phyloP scores from a whole-genome alignment of 2,888 invertebrate genomes.

The Allolobophora icterica region DNA sequence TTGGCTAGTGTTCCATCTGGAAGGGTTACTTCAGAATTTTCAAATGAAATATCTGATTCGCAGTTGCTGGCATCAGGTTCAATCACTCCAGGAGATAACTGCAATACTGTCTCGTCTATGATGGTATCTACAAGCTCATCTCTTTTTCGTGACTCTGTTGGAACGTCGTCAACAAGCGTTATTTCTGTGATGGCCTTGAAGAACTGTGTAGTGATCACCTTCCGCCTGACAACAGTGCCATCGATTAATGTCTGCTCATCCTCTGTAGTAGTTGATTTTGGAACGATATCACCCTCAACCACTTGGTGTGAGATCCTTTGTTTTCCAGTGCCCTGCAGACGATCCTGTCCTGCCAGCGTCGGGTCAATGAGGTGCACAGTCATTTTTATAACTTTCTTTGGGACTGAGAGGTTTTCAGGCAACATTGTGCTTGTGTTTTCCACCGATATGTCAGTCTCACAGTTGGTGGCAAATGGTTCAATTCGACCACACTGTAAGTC shows the following conservation, averaged over 20 bases:
- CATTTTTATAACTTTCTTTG: slow-evolving; percentile 28
- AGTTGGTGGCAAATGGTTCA: slow-evolving; percentile 35
- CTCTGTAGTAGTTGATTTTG: neutral
- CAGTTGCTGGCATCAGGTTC: slow-evolving; percentile 37
- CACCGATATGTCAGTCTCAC: slow-evolving; percentile 27
- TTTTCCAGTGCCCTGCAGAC: neutral
- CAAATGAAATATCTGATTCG: slow-evolving; percentile 32
- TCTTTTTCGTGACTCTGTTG: neutral
- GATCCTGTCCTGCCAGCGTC: neutral
- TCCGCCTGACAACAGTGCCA: slow-evolving; percentile 23
- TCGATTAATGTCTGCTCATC: slow-evolving; percentile 32
- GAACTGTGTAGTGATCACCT: slow-evolving; percentile 30
- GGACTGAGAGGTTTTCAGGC: neutral
- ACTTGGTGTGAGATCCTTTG: slow-evolving; percentile 18
- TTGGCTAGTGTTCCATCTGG: slow-evolving; percentile 31
- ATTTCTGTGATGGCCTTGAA: slow-evolving; percentile 32
- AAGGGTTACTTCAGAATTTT: slow-evolving; percentile 20
- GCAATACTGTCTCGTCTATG: slow-evolving; percentile 32
- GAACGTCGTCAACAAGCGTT: slow-evolving; percentile 15
- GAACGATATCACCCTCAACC: slow-evolving; percentile 25
- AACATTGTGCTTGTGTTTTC: slow-evolving; percentile 1
- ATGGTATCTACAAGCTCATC: slow-evolving; percentile 24
- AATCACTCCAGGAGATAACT: slow-evolving; percentile 31
- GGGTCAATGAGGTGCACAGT: slow-evolving; percentile 24
- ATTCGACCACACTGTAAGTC: slow-evolving; percentile 27